Evolutionary conservation across 2,113 vertebrate genomes (phyloP).

Genomic region (Phaethon lepturus): DNA sequence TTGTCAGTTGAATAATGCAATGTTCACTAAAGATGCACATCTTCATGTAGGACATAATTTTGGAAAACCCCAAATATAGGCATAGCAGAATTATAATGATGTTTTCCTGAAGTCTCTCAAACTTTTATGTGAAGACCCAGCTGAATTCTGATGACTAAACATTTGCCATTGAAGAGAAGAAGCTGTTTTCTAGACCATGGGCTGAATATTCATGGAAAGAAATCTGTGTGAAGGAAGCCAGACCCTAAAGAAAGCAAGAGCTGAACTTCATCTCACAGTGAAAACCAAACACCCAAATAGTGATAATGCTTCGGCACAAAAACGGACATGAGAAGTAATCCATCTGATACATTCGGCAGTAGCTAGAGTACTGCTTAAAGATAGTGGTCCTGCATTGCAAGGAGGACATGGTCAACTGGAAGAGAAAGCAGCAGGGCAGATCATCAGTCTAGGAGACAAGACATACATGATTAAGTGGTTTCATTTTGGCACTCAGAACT

Average conservation of each 20-base stretch:
- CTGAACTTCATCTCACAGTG: background rate
- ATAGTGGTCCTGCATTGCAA: background rate
- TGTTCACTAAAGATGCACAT: background rate
- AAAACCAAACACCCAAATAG: background rate
- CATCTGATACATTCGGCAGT: background rate
- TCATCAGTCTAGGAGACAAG: background rate
- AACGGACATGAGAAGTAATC: background rate
- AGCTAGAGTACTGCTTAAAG: background rate
- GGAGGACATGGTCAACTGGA: background rate
- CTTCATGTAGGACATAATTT: background rate
- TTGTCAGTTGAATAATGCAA: background rate
- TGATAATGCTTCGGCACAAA: background rate
- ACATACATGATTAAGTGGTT: background rate
- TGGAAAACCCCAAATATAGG: background rate
- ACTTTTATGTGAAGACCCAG: background rate
- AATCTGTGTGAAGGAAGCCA: background rate
- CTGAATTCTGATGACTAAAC: background rate
- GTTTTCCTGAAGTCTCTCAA: background rate
- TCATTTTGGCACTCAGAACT: background rate
- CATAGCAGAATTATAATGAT: background rate
- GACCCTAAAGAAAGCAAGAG: background rate
- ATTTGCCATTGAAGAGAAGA: background rate
- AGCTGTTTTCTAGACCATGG: background rate
- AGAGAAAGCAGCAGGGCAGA: background rate
- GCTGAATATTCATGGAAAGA: background rate